Evolutionary conservation across 2,888 invertebrate species (phyloP).

Genomic region (Catocala sponsa): DNA sequence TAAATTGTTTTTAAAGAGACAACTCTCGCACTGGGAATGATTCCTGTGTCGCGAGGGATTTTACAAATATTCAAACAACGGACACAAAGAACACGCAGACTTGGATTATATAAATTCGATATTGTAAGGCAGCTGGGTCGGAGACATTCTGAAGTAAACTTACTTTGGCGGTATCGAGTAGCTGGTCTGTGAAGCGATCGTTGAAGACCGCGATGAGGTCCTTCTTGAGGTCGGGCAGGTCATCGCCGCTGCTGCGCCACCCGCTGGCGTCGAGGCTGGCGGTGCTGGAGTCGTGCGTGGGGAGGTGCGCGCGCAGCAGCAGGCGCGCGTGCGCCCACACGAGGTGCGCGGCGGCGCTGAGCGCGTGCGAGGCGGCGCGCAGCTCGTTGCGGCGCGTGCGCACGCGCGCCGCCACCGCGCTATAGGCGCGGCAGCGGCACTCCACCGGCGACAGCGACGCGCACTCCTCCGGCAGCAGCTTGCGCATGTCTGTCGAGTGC

Average conservation of each 20-base stretch:
- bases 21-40: too few relatives aligned
- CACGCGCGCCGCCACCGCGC: slow-evolving; percentile 53
- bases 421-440: slow-evolving; percentile 58
- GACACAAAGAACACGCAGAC: too few relatives aligned
- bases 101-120: too few relatives aligned
- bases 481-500: slow-evolving; percentile 83
- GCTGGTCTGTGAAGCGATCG: slow-evolving; percentile 92
- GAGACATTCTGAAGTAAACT: slow-evolving; percentile 1
- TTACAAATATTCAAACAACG: too few relatives aligned
- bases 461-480: slow-evolving; percentile 68
- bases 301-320: slow-evolving; percentile 84
- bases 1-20: too few relatives aligned
- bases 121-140: neutral
- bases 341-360: slow-evolving; percentile 91
- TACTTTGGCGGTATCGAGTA: slow-evolving; percentile 91
- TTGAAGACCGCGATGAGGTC: slow-evolving; percentile 92
- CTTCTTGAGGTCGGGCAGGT: slow-evolving; percentile 91
- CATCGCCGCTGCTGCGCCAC: slow-evolving; percentile 65
- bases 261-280: slow-evolving; percentile 37
- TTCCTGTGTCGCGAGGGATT: too few relatives aligned
- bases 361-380: slow-evolving; percentile 89
- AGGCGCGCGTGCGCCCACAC: slow-evolving; percentile 93
- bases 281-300: neutral
- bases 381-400: slow-evolving; percentile 83
- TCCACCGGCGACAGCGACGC: slow-evolving; percentile 55